Conservation (phyloP, 2,797 vertebrate species). For the Pipistrellus nathusii region DNA sequence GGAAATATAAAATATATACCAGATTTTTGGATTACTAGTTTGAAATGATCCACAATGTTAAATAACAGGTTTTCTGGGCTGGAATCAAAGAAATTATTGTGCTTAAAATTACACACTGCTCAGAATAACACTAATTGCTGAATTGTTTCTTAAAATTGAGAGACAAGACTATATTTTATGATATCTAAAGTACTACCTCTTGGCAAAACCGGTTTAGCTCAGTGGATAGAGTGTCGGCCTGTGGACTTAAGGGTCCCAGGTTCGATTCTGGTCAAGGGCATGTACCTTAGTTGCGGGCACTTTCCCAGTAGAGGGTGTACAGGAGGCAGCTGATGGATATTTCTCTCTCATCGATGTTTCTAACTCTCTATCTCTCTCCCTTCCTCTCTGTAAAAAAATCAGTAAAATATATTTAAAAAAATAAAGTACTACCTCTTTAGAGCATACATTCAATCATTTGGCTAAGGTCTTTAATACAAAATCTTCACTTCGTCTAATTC, state of each 20-base stretch:
- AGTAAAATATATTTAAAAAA: no score
- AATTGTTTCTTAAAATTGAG: slow-evolving; percentile 18
- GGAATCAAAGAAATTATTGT: not conserved
- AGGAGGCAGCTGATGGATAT: no score
- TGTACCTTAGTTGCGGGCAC: no score
- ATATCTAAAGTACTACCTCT: not conserved
- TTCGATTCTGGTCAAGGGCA: no score
- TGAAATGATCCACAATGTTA: slow-evolving; percentile 20
- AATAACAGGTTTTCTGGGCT: not conserved
- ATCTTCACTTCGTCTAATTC: not conserved
- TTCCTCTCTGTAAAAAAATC: no score
- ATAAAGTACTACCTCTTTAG: not conserved
- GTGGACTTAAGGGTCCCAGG: no score
- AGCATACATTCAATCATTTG: not conserved
- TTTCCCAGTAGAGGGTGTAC: no score
- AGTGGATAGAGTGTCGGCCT: no score
- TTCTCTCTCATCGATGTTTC: no score
- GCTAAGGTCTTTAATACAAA: not conserved
- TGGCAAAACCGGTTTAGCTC: no score
- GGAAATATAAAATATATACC: not conserved
- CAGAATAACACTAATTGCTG: not conserved
- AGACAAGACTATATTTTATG: not conserved
- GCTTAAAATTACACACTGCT: not conserved
- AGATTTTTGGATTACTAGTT: not conserved
- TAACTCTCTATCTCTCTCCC: no score